phyloP scores from a whole-genome alignment of 2,113 vertebrate species.

The Zosterops japonicus region DNA sequence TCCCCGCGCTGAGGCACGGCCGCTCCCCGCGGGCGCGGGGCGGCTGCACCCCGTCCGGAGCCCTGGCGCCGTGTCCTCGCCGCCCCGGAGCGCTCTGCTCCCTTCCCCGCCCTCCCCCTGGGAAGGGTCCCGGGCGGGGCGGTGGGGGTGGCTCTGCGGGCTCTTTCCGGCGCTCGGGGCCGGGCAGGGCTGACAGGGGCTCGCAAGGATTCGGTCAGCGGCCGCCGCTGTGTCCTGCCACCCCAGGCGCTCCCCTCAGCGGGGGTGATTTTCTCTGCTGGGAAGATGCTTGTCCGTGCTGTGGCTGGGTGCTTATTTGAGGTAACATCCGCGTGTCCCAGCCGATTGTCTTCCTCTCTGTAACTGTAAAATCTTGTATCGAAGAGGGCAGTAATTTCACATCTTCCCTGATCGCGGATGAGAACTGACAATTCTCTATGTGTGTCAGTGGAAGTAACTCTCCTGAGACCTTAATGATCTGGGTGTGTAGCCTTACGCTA shows the following conservation, averaged over 20 bases:
- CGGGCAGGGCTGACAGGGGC: neutral
- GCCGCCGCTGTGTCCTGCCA: neutral
- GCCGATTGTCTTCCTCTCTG: neutral
- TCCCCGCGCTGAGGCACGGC: neutral
- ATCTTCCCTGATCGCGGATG: accelerated
- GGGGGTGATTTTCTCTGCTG: accelerated
- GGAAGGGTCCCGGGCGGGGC: neutral
- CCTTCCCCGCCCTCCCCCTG: neutral
- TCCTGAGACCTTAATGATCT: neutral
- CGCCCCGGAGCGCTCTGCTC: neutral
- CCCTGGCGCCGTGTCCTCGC: neutral
- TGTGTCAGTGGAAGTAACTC: neutral
- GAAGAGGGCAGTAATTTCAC: neutral
- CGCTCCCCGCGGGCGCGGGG: neutral
- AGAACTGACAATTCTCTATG: accelerated
- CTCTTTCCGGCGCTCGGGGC: neutral
- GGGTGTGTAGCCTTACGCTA: neutral
- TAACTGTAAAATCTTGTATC: neutral
- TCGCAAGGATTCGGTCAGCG: neutral
- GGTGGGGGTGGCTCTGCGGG: neutral
- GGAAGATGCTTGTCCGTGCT: accelerated
- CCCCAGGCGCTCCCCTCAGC: neutral
- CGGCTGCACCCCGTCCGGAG: neutral
- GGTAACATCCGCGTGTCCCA: neutral
- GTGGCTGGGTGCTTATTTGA: accelerated